Base-by-base conservation (phyloP, 2,113 vertebrate species). In the Cromileptes altivelis region DNA sequence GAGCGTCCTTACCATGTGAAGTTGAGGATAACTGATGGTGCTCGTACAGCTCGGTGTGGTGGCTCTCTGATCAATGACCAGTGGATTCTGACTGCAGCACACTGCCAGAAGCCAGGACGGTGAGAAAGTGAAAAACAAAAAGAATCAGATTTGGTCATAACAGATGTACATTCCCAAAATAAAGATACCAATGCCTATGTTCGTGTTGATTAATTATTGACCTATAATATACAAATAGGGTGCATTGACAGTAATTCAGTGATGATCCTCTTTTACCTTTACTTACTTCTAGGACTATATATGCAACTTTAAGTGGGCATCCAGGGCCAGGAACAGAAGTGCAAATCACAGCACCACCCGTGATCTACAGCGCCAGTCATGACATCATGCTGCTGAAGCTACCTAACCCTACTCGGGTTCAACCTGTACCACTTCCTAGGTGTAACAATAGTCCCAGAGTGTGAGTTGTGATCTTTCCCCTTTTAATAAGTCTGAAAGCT, bases 361-460 rank as follows among this genome's bases (percentile, higher is more conserved):
- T 5, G 30, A 4, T n/a, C 33, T n/a, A 50, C 0, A 15, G 14
- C 1, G 4, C 0, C 2, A 4, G 14, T 0, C 70, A 72, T 60
- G 70, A 73, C 56, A 13, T 73, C 70, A 47, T 60, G 70, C 70
- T 73, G 70, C 55, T 73, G 70, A 15, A 60, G 37, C 4, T 71
- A 45, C 1, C 15, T 12, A 1, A 6, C 1, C 2, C 21, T 1
- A 6, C 13, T 17, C 1, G 0, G 1, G 0, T 30, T 30, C 30
- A 5, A 30, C 21, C 1, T 12, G 33, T 12, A 25, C 0, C 0
- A 11, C 53, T 72, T 30, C 37, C 70, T 47, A 11, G 19, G 2
- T 27, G 53, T 14, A 0, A 3, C 1, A 1, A 0, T 3, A 8
- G 0, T 55, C 52, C 2, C 8, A 3, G 0, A 0, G 0, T 0